These are phyloP conservation scores for Parazoanthus darwini DNA, from an alignment of 92 coral and sea anemone genomes.

Conservation along the genomic window DNA sequence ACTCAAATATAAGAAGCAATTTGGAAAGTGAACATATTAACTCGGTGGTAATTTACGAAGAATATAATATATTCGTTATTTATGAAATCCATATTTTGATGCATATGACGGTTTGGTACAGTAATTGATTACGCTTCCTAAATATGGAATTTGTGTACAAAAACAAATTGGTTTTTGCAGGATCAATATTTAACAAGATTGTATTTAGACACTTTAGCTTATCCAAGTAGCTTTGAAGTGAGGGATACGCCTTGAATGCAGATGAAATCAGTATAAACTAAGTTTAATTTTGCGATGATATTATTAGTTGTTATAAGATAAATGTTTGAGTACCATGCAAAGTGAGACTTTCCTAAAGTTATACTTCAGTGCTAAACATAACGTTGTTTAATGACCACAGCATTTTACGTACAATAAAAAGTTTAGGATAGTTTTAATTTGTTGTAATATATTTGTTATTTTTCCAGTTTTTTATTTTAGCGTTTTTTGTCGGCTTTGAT, in stretches of 20 bases:
- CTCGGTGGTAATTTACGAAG: not conserved
- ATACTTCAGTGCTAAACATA: too few species aligned
- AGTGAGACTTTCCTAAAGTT: too few species aligned
- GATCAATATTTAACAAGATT: not conserved
- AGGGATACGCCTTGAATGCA: not conserved
- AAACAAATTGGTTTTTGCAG: not conserved
- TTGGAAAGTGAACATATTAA: not conserved
- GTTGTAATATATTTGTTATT: too few species aligned
- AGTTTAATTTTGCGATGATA: too few species aligned
- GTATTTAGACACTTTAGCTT: not conserved
- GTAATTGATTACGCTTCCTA: too few species aligned
- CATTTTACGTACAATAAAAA: too few species aligned
- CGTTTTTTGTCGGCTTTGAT: too few species aligned
- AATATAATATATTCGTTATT: not conserved
- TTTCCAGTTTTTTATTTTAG: too few species aligned
- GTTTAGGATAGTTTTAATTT: too few species aligned
- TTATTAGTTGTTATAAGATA: too few species aligned
- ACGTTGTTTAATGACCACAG: too few species aligned
- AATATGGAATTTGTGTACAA: not conserved
- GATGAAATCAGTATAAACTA: not conserved
- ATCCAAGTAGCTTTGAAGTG: not conserved
- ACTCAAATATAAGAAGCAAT: not conserved
- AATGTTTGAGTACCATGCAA: too few species aligned
- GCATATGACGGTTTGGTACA: not conserved
- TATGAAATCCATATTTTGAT: slow-evolving; percentile 8